Base-by-base conservation (phyloP, 2,797 vertebrate species). In the Chromis chromis region DNA sequence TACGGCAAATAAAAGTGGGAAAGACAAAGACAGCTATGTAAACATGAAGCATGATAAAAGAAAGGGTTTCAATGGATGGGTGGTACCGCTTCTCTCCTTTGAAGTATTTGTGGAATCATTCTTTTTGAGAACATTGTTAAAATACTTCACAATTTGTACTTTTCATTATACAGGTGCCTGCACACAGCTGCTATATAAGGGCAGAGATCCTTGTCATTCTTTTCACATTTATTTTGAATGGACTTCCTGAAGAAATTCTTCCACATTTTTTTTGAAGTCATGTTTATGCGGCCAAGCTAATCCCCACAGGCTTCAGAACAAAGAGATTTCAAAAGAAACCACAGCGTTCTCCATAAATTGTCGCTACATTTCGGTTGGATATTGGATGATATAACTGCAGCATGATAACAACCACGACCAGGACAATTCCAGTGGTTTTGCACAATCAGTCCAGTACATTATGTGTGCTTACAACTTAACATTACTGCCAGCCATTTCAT, bases 61-160 rank as follows among this genome's bases (percentile, higher is more conserved):
- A 76, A 74, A 62, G 39, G 25, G 5, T 60, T 76, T 76, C 55
- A 65, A 81, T 72, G 13, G 53, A 42, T 76, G 78, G 73, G 69
- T 65, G 78, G 68, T 27, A 24, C 78, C 21, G 31, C 28, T 56
- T 81, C 19, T 21, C 1, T 60, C 33, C 40, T 74, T 54, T 63
- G 69, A 83, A 73, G 61, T 54, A 52, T 74, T 68, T 74, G 28
- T 71, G 60, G 42, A 63, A 71, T 68, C 3, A 21, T 1, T 56
- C 48, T 16, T 54, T 40, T 48, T 44, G 12, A 72, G 31, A 63
- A 64, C 4, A 12, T 69, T 46, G 44, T 46, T n/a, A 19, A 46
- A 46, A 46, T 46, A 46, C 65, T 25, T 60, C 46, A 19, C 4
- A 48, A 24, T 65, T 22, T 67, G 3, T n/a, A 7, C 25, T 57